phyloP scores from a whole-genome alignment of 2,888 invertebrate species.

The Helleia helle region DNA sequence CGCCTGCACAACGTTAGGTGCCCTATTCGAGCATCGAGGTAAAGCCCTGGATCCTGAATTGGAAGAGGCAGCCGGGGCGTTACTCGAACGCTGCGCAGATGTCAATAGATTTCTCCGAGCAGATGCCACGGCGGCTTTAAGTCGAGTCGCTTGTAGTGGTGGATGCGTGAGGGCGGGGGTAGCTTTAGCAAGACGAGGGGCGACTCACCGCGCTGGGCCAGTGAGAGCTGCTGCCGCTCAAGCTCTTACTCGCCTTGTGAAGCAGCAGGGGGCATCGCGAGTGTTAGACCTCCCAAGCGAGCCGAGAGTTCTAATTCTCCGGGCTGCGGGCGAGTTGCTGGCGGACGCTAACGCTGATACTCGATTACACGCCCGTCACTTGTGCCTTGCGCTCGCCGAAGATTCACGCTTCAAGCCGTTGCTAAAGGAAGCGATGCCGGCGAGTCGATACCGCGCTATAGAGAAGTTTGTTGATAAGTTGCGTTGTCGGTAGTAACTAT shows the following conservation, averaged over 20 bases:
- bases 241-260: slow-evolving; percentile 81
- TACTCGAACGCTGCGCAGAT: slow-evolving; percentile 92
- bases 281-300: slow-evolving; percentile 83
- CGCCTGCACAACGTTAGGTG: slow-evolving; percentile 87
- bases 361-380: slow-evolving; percentile 84
- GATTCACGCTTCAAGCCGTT: slow-evolving; percentile 84
- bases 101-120: slow-evolving; percentile 94
- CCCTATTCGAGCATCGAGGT: slow-evolving; percentile 81
- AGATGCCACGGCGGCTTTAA: slow-evolving; percentile 89
- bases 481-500: slow-evolving; percentile 34
- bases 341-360: slow-evolving; percentile 91
- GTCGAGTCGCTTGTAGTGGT: slow-evolving; percentile 85
- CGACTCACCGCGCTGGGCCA: slow-evolving; percentile 87
- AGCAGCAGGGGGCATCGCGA: slow-evolving; percentile 82
- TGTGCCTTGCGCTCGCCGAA: slow-evolving; percentile 81
- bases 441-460: slow-evolving; percentile 85
- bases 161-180: slow-evolving; percentile 78
- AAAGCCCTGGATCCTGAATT: slow-evolving; percentile 81
- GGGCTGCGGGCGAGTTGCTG: slow-evolving; percentile 86
- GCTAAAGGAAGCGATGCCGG: slow-evolving; percentile 85
- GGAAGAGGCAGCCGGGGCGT: slow-evolving; percentile 86
- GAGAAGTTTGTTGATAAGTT: slow-evolving; percentile 83
- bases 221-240: slow-evolving; percentile 90
- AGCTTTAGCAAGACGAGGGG: slow-evolving; percentile 80
- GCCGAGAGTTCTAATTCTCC: slow-evolving; percentile 83